Conservation (phyloP, 2,797 vertebrate species). For the Rhyacichthys aspro region DNA sequence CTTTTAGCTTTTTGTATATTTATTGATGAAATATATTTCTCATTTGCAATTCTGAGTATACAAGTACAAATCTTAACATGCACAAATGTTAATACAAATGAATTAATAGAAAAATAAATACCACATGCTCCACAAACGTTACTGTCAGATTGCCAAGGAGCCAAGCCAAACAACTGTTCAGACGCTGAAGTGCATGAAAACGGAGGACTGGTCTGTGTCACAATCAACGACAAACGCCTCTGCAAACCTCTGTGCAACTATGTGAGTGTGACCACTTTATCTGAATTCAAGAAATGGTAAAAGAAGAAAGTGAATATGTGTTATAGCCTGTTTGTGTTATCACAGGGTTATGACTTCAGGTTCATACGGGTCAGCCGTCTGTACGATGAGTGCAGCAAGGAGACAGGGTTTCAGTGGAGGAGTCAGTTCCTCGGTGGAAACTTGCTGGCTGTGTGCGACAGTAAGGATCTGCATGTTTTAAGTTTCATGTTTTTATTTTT, state of each 20-base stretch:
- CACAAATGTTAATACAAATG: too few species aligned
- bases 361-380: conserved; percentile 73
- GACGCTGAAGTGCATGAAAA: conserved; percentile 60
- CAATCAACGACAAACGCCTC: conserved; percentile 46
- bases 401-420: conserved; percentile 68
- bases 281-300: background rate
- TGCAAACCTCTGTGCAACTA: conserved; percentile 86
- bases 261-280: conserved; percentile 49
- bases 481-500: too few species aligned
- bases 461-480: conserved; percentile 74
- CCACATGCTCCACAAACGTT: background rate
- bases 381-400: conserved; percentile 74
- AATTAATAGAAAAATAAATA: too few species aligned
- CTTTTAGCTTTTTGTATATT: too few species aligned
- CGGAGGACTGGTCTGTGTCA: conserved; percentile 77
- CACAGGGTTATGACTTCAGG: conserved; percentile 80
- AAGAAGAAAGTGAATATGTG: background rate
- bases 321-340: background rate
- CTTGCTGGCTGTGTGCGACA: conserved; percentile 74
- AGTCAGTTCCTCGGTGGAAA: conserved; percentile 70
- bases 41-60: too few species aligned
- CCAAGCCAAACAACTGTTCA: conserved; percentile 42
- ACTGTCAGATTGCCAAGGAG: conserved; percentile 57
- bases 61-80: too few species aligned
- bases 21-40: too few species aligned